A percentile compares a stretch with the other conserved stretches of the same genome.
phyloP scores from a whole-genome alignment of 2,113 vertebrate species.

The Pollachius pollachius region DNA sequence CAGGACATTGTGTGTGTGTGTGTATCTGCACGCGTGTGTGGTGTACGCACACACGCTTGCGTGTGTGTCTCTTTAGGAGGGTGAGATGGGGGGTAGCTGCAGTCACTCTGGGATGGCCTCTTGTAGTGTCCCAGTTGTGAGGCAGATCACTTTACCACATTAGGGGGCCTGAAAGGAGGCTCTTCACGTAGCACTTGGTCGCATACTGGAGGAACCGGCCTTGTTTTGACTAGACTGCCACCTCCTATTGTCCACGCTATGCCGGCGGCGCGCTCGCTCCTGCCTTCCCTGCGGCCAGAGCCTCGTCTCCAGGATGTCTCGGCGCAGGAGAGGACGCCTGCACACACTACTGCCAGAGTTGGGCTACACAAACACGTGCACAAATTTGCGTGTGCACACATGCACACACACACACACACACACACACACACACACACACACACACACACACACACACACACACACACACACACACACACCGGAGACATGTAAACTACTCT shows the following conservation, averaged over 20 bases:
- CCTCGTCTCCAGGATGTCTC: background rate
- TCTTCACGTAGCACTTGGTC: constrained; percentile 73
- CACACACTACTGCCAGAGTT: constrained; percentile 7
- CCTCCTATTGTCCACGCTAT: constrained; percentile 70
- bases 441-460: background rate
- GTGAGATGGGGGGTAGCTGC: constrained; percentile 57
- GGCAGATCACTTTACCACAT: constrained; percentile 79
- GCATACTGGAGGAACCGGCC: constrained; percentile 64
- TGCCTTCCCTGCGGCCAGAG: constrained; percentile 23
- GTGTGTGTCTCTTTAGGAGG: constrained; percentile 7
- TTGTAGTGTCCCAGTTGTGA: constrained; percentile 76
- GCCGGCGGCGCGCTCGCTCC: constrained; percentile 52
- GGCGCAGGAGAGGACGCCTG: background rate
- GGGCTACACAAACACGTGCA: constrained; percentile 20
- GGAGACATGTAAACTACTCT: background rate
- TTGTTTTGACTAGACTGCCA: constrained; percentile 80
- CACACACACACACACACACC: background rate
- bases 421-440: background rate
- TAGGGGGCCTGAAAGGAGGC: constrained; percentile 74
- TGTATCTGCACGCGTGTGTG: background rate
- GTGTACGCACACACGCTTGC: background rate
- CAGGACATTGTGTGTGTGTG: background rate
- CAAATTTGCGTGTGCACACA: background rate
- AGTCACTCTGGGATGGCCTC: constrained; percentile 72
- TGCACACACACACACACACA: background rate